Percentiles rank a stretch among this genome's conserved stretches.
Evolutionary conservation across 2,888 invertebrate genomes (phyloP).

Genomic region (Synanthedon tipuliformis): DNA sequence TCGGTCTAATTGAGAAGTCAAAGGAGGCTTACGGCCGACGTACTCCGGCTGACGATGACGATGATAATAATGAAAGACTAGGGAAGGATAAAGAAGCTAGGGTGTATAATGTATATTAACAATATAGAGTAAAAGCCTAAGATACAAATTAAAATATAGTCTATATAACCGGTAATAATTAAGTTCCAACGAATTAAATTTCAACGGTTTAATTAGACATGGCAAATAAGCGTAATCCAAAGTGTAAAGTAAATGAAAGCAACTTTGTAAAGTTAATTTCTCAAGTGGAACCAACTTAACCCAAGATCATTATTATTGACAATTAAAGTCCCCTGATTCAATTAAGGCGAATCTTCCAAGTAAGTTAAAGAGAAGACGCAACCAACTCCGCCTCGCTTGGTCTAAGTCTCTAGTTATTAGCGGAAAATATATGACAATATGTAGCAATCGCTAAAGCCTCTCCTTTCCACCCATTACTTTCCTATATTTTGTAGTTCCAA

Average conservation of each 20-base stretch:
- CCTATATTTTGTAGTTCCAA: too few relatives aligned
- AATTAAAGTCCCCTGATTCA: conserved; percentile 48
- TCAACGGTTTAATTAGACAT: conserved; percentile 7
- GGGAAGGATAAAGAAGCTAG: too few relatives aligned
- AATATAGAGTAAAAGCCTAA: too few relatives aligned
- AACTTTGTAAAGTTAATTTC: conserved; percentile 30
- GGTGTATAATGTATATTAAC: too few relatives aligned
- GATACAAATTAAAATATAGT: too few relatives aligned
- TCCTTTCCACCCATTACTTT: too few relatives aligned
- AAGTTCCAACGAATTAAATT: conserved; percentile 4
- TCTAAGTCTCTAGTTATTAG: neutral
- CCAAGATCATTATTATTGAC: conserved; percentile 48
- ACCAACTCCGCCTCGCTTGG: conserved; percentile 1
- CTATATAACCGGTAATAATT: too few relatives aligned
- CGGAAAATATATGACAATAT: neutral
- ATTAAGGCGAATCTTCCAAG: conserved; percentile 47
- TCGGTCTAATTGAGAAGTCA: too few relatives aligned
- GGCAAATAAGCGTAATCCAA: conserved; percentile 4
- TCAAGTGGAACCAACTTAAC: conserved; percentile 44
- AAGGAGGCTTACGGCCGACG: too few relatives aligned
- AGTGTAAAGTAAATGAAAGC: conserved; percentile 1
- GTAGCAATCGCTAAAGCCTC: too few relatives aligned
- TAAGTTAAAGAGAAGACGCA: conserved; percentile 6
- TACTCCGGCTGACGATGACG: too few relatives aligned
- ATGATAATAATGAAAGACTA: too few relatives aligned